Evolutionary conservation across 2,113 vertebrate species (phyloP).

Genomic region (Myxocyprinus asiaticus): DNA sequence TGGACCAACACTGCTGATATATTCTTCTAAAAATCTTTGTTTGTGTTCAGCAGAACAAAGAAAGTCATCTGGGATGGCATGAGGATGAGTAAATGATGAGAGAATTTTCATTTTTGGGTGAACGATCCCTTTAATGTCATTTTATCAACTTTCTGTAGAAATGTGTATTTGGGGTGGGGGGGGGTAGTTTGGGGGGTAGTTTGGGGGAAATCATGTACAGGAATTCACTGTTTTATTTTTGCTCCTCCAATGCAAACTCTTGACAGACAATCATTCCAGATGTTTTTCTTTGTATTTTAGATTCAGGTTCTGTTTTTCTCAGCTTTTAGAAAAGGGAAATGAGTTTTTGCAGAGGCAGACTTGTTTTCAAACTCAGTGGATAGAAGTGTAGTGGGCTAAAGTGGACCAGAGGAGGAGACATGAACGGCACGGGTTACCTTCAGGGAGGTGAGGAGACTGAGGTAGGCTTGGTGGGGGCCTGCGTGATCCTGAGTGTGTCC

Average conservation of each 20-base stretch:
- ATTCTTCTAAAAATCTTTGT: too few relatives aligned
- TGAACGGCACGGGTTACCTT: conserved; percentile 55
- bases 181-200: too few relatives aligned
- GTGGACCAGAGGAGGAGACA: conserved; percentile 56
- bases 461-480: conserved; percentile 59
- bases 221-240: neutral
- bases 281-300: conserved; percentile 47
- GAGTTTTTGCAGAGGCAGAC: conserved; percentile 57
- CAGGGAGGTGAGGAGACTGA: conserved; percentile 44
- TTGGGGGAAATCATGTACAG: too few relatives aligned
- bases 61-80: too few relatives aligned
- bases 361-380: conserved; percentile 49
- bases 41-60: too few relatives aligned
- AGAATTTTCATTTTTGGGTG: too few relatives aligned
- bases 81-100: too few relatives aligned
- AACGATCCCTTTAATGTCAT: too few relatives aligned
- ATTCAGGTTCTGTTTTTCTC: conserved; percentile 56
- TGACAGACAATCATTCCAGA: conserved; percentile 7
- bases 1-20: too few relatives aligned
- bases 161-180: too few relatives aligned
- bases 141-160: neutral
- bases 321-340: conserved; percentile 65
- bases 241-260: neutral
- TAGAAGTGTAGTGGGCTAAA: conserved; percentile 46
- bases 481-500: conserved; percentile 71